phyloP scores from a whole-genome alignment of 1,140 invertebrate species.

The Ceratina calcarata region DNA sequence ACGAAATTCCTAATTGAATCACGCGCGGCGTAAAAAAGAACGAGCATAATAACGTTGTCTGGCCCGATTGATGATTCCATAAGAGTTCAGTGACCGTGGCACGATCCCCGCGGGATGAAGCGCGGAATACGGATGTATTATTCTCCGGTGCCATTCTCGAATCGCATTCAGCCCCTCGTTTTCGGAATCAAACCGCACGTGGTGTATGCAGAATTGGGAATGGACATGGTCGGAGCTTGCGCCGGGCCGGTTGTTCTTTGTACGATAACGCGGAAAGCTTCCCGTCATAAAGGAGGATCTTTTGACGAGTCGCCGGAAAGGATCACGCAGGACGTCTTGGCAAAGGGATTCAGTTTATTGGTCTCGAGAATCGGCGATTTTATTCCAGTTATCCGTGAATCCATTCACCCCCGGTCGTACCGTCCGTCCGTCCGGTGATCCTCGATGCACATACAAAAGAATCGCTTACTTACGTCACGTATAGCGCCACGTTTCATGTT shows the following conservation, averaged over 20 bases:
- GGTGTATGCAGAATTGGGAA: not conserved
- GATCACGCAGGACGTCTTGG: constrained; percentile 30
- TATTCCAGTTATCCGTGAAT: constrained; percentile 60
- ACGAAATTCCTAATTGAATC: not conserved
- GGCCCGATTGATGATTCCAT: not conserved
- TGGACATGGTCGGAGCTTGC: constrained; percentile 14
- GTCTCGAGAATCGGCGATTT: constrained; percentile 52
- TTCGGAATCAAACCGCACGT: constrained; percentile 19
- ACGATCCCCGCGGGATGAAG: not conserved
- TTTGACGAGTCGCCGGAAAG: constrained; percentile 49
- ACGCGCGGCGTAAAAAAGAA: not conserved
- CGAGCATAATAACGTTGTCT: not conserved
- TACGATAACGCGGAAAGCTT: constrained; percentile 45
- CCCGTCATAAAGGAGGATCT: constrained; percentile 48
- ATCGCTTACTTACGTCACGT: constrained; percentile 56
- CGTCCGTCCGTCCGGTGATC: constrained; percentile 23
- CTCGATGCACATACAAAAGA: constrained; percentile 58
- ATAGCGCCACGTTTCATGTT: constrained; percentile 45
- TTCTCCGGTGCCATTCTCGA: not conserved
- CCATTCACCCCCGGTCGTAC: constrained; percentile 27
- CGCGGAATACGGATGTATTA: constrained; percentile 2
- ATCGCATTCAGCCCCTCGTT: constrained; percentile 16
- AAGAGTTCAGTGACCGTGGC: constrained; percentile 1
- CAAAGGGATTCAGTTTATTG: constrained; percentile 54
- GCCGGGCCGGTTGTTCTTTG: constrained; percentile 28